Conservation (phyloP, 2,888 invertebrate genomes). For the Pycnomerus fuliginosus region DNA sequence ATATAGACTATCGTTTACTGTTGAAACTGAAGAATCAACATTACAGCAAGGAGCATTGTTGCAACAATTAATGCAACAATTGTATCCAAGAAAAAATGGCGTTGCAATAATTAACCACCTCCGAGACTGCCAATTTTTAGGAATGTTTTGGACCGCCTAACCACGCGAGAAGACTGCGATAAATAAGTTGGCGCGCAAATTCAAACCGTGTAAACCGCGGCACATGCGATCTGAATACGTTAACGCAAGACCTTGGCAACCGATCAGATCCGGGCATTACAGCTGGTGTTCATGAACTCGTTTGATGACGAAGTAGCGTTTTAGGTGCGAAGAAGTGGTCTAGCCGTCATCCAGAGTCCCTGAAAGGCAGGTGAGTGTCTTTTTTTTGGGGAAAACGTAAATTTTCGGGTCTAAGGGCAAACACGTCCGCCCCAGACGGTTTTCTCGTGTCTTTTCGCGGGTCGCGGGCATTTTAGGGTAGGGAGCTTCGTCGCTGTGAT, state of each 20-base stretch:
- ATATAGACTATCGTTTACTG: no score
- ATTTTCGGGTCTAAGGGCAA: constrained; percentile 30
- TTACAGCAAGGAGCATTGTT: no score
- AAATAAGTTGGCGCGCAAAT: constrained; percentile 34
- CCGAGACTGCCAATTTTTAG: no score
- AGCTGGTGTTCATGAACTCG: constrained; percentile 42
- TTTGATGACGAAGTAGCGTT: constrained; percentile 47
- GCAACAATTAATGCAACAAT: no score
- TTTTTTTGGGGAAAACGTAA: constrained; percentile 2
- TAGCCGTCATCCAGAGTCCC: constrained; percentile 4
- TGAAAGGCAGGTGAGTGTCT: constrained; percentile 29
- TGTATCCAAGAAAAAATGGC: no score
- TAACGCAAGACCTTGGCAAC: constrained; percentile 38
- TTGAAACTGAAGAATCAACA: no score
- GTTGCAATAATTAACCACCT: no score
- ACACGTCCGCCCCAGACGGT: constrained; percentile 42
- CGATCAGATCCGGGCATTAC: constrained; percentile 42
- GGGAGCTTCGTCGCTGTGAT: constrained; percentile 55
- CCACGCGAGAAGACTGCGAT: no score
- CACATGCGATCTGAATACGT: constrained; percentile 44
- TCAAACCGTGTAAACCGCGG: constrained; percentile 28
- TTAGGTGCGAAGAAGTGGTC: constrained; percentile 31
- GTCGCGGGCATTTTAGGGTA: constrained; percentile 51
- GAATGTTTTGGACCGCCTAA: no score
- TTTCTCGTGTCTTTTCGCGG: constrained; percentile 48